Evolutionary conservation across 2,113 vertebrate species (phyloP).

Genomic region (Dromaius novaehollandiae): DNA sequence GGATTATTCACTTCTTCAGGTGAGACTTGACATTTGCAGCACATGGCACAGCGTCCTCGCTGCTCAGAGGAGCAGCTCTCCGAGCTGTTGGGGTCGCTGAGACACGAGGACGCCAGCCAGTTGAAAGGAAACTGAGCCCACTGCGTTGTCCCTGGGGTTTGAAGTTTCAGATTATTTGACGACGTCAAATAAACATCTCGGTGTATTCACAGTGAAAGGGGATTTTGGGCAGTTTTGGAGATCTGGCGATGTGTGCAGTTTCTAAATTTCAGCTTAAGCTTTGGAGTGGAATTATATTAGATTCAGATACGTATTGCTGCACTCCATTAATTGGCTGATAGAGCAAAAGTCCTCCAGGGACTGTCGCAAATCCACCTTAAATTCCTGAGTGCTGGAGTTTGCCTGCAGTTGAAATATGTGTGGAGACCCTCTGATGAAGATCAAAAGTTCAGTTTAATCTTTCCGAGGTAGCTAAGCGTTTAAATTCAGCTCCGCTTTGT

Average conservation of each 20-base stretch:
- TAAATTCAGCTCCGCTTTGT: background rate
- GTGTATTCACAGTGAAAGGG: background rate
- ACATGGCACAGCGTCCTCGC: fast-evolving
- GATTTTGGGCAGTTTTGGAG: background rate
- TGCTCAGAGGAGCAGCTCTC: background rate
- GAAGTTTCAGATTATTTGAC: background rate
- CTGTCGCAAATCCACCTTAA: background rate
- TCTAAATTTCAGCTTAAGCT: background rate
- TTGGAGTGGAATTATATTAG: background rate
- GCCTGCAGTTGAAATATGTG: background rate
- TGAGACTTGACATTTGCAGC: background rate
- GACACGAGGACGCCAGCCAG: background rate
- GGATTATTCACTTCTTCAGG: background rate
- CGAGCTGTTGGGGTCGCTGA: background rate
- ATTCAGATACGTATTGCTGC: background rate
- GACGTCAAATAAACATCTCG: background rate
- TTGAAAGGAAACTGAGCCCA: background rate
- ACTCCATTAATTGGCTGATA: background rate
- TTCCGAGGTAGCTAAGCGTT: background rate
- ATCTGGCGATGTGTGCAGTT: background rate
- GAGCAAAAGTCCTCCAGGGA: background rate
- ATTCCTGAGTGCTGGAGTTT: background rate
- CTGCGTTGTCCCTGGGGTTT: background rate
- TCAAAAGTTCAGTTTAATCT: background rate
- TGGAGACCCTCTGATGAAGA: background rate